These are phyloP conservation scores for Ditylenchus weischeri DNA, from an alignment of 2,888 invertebrate genomes.

Conservation along the genomic window DNA sequence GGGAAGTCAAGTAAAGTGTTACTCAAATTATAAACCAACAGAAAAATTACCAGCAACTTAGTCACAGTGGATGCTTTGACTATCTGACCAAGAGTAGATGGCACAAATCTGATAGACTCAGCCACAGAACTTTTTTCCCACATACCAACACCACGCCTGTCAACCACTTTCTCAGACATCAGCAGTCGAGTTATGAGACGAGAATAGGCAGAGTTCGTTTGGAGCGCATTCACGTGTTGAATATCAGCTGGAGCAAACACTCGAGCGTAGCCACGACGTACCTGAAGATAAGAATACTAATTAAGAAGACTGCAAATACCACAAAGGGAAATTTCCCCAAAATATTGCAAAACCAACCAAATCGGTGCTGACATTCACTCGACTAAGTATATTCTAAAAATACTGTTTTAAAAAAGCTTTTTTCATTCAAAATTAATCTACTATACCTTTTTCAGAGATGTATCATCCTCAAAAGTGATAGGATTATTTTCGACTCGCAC, in stretches of 20 bases:
- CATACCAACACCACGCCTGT: constrained; percentile 57
- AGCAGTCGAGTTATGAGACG: constrained; percentile 53
- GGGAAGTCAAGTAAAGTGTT: too few relatives aligned
- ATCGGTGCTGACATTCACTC: constrained; percentile 55
- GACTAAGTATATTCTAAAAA: constrained; percentile 32
- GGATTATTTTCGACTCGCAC: constrained; percentile 48
- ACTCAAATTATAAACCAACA: not conserved
- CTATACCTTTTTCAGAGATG: constrained; percentile 49
- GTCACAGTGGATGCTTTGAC: constrained; percentile 47
- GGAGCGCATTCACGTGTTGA: constrained; percentile 51
- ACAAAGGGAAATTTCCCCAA: too few relatives aligned
- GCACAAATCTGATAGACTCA: constrained; percentile 51
- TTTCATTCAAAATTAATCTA: not conserved
- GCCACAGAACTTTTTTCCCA: constrained; percentile 58
- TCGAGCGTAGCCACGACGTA: constrained; percentile 56
- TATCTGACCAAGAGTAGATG: constrained; percentile 49
- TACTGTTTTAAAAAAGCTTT: not conserved
- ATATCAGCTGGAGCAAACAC: constrained; percentile 50
- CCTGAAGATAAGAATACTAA: too few relatives aligned
- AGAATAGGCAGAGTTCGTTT: constrained; percentile 53
- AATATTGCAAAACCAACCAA: constrained; percentile 24
- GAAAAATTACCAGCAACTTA: constrained; percentile 49
- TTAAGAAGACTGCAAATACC: too few relatives aligned
- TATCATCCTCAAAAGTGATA: constrained; percentile 53
- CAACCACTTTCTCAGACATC: constrained; percentile 57